Base-by-base conservation (phyloP, 1,140 invertebrate genomes). In the Mamestra configurata region DNA sequence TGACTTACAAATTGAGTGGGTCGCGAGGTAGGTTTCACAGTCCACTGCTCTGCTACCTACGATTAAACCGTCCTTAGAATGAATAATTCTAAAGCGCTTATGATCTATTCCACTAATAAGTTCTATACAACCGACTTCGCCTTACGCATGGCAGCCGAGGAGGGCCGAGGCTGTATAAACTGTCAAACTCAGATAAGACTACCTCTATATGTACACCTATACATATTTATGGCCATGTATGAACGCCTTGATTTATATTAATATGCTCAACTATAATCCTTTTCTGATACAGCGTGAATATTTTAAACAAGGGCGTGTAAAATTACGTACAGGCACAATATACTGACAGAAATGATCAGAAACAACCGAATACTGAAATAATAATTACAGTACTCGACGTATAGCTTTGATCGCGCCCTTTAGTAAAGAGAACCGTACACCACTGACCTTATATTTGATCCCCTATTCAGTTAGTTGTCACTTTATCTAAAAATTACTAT, bases 361-460 rank as follows among this genome's bases (percentile, higher is more conserved):
- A 49, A 49, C 20, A 70, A 70, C 20, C 18, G 46, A 68, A 18
- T 49, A 13, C 40, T 64, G 15, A 61, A 49, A 64, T 76, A 18
- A 49, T 76, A 46, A 64, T 64, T 76, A n/a, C 57, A 49, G 73
- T 46, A 76, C 43, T 51, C 73, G 37, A 40, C 11, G 37, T 24
- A 75, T 10, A 55, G 55, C 15, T 77, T 77, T 40, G 73, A 77
- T 64, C 27, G 57, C 27, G 40, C 15, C 22, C 37, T 61, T 64
- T 20, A 27, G 2, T 22, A 35, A 15, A 31, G 49, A 64, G 22
- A 77, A 18, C 13, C 24, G 15, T 18, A 64, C 20, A 72, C 15
- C 57, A 79, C 77, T 79, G 55, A 82, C 81, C 81, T 79, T 78
- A 59, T 55, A 31, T 55, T 75, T 68, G 70, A 18, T 79, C 80